Evolutionary conservation across 2,888 invertebrate genomes (phyloP), one percentile per base, ranked within the genome.

Genomic region (Caenorhabditis sp.): DNA sequence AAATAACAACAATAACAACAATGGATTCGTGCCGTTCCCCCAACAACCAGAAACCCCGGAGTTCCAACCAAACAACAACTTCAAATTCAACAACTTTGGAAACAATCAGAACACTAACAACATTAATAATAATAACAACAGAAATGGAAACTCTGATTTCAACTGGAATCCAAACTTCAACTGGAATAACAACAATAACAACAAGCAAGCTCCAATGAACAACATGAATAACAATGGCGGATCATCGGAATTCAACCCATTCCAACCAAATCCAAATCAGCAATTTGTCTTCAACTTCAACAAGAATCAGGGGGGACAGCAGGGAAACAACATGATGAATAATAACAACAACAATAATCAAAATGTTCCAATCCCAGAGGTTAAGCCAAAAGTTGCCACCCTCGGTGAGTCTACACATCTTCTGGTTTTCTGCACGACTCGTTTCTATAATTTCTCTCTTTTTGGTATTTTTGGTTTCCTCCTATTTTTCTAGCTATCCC

Each of bases 251-350:
- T 74, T 51, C 51, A 81, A 86, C 22, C 70, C 79, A 47, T 86
- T 86, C 77, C 80, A 82, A 56, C 86, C 86, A 38, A 85, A 85
- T 66, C 86, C 86, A 24, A 84, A 77, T 19, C 77, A 75, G 44
- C 63, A 84, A 28, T 82, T 84, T 31, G 84, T 80, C 0, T 84
- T 80, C 64, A 81, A 81, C 26, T 77, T 77, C 66, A 80, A 84
- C 54, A 84, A 84, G 38, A 84, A 84, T 35, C 63, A 69, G 16
- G 63, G 44, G 26, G 51, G 16, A 35, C 58, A 47, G 6, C 64
- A 44, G 8, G 70, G 63, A 54, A 63, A 69, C 44, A 54, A 35
- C 38, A 64, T 74, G 12, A 74, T 68, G 14, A 66, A 74, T 10
- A 75, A 73, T 22, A 64, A 56, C 7, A 74, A 81, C 16, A 70